Evolutionary conservation across 2,113 vertebrate genomes (phyloP).

Genomic region (Thryonomys swinderianus): DNA sequence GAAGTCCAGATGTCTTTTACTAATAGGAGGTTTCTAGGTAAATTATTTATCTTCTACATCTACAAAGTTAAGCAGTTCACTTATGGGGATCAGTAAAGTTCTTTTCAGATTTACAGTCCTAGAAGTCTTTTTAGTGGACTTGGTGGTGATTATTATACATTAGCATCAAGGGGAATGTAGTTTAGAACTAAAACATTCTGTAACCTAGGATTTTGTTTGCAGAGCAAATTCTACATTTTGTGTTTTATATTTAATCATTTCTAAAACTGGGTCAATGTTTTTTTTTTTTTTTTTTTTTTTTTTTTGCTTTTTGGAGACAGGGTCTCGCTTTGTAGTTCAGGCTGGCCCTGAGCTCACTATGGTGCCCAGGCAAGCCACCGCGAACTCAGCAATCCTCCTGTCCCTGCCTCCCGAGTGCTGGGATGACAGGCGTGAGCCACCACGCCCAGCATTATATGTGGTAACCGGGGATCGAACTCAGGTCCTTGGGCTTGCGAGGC

Average conservation of each 20-base stretch:
- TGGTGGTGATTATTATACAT: constrained; percentile 3
- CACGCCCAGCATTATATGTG: too few species aligned
- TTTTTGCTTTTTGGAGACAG: too few species aligned
- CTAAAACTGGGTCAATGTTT: neutral
- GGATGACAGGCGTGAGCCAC: too few species aligned
- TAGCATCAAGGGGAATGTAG: neutral
- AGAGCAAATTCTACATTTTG: neutral
- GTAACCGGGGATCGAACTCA: too few species aligned
- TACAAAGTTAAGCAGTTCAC: constrained; percentile 2
- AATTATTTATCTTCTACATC: neutral
- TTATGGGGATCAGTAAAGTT: neutral
- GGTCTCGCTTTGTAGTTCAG: too few species aligned
- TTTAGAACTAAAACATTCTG: neutral
- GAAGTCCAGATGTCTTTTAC: constrained; percentile 7
- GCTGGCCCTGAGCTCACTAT: too few species aligned
- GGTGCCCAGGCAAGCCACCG: too few species aligned
- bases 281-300: too few species aligned
- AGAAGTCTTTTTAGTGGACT: neutral
- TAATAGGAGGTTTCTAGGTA: neutral
- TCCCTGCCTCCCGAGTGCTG: too few species aligned
- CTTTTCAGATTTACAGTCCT: neutral
- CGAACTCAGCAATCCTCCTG: too few species aligned
- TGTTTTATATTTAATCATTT: constrained; percentile 35
- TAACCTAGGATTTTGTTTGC: neutral
- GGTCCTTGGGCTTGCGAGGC: too few species aligned